Base-by-base conservation (phyloP, 92 coral and sea anemone genomes). In the Actinostola sp. region DNA sequence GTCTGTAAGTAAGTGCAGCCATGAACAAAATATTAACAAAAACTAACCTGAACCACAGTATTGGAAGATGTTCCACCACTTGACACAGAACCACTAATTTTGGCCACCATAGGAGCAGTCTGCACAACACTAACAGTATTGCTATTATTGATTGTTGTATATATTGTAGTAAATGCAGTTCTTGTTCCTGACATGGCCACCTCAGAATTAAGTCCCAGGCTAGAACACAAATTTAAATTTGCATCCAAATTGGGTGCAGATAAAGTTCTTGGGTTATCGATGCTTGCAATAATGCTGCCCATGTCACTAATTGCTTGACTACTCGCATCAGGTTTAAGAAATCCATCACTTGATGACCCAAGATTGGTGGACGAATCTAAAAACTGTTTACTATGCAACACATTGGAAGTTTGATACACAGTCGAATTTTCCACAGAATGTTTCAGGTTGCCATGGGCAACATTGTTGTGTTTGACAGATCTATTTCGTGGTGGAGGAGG, bases 291-390 rank as follows among this genome's bases (percentile, higher is more conserved):
- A 71, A 90, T 90, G 42, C 87, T 87, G 21, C 97, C 97, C 89
- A 90, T 90, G 31, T 90, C 97, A 57, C 92, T 90, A 7, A 90
- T 87, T 15, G 97, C 97, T 67, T 90, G 97, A 80, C 92, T 87
- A 43, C 97, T 90, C 6, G 92, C 92, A 58, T 90, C 97, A 71
- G 95, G 95, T 63, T 83, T 81, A 24, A 89, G 59, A 46, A 78
- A 90, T 1, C 79, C 76, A 35, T 85, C 63, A 25, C 81, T 77
- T 25, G 71, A 0, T 2, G 81, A 36, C n/a, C 17, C 27, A 44
- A 52, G 54, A 32, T 66, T 34, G 31, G 91, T 41, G 29, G 85
- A 86, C 7, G 89, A 63, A 49, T 90, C 97, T 39, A 72, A 66
- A 26, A 75, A 72, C 55, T 75, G 88, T 70, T 90, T 90, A 54